These are phyloP conservation scores for Coccyzus lansbergi DNA, from an alignment of 2,797 vertebrate genomes.

Conservation along the genomic window DNA sequence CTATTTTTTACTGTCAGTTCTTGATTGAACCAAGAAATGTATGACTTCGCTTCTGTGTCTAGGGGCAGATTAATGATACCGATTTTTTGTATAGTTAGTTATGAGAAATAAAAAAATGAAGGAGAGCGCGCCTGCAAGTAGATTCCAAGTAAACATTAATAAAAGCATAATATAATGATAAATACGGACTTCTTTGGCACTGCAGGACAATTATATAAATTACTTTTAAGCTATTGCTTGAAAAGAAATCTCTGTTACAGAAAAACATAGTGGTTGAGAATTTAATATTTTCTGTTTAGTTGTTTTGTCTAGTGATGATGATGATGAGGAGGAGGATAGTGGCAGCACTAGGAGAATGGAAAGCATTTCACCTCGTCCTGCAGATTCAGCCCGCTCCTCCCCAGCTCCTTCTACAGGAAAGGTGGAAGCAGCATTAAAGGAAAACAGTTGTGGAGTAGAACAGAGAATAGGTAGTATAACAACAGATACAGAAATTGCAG, in stretches of 20 bases:
- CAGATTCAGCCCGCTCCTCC: constrained; percentile 92
- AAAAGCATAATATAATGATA: not conserved
- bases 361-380: constrained; percentile 88
- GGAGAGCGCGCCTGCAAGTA: not conserved
- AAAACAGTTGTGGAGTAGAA: constrained; percentile 80
- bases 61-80: not conserved
- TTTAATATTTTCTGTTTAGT: constrained; percentile 81
- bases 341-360: constrained; percentile 86
- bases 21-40: not conserved
- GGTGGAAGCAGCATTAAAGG: constrained; percentile 91
- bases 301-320: constrained; percentile 92
- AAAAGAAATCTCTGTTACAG: constrained; percentile 29
- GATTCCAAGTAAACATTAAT: not conserved
- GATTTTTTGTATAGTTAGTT: not conserved
- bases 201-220: constrained; percentile 19
- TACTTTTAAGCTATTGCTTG: not conserved
- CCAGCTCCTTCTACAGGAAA: constrained; percentile 88
- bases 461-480: constrained; percentile 79
- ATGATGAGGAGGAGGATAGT: constrained; percentile 84
- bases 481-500: constrained; percentile 82
- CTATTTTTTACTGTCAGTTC: not conserved
- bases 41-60: not conserved
- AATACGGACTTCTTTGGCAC: not conserved
- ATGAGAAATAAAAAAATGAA: not conserved
- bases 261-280: constrained; percentile 57